Conservation (phyloP, 2,797 vertebrate genomes). For the Oophaga sylvatica region DNA sequence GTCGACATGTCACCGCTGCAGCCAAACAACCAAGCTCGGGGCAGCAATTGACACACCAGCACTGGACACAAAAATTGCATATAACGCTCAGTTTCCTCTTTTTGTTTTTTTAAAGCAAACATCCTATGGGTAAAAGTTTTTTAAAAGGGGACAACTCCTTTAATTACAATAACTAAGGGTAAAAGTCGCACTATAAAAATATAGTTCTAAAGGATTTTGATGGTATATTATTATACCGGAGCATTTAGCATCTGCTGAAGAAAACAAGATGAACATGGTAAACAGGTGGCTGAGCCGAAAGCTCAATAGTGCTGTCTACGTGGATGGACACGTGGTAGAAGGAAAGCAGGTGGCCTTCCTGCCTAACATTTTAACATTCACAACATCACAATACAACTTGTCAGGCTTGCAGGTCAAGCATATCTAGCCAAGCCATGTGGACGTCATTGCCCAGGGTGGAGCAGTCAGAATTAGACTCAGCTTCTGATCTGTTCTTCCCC, state of each 20-base stretch:
- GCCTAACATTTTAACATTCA: not conserved
- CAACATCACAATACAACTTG: not conserved
- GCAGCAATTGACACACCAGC: too few relatives aligned
- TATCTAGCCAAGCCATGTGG: constrained; percentile 26
- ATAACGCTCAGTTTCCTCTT: too few relatives aligned
- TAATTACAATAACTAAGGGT: not conserved
- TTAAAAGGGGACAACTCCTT: not conserved
- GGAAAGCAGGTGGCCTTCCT: constrained; percentile 3
- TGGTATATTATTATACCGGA: not conserved
- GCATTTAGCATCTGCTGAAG: not conserved
- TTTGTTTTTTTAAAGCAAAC: too few relatives aligned
- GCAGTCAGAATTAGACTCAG: not conserved
- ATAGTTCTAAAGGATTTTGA: not conserved
- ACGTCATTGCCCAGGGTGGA: constrained; percentile 12
- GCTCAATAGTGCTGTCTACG: not conserved
- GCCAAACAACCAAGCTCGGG: too few relatives aligned
- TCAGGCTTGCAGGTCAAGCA: constrained; percentile 31
- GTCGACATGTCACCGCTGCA: too few relatives aligned
- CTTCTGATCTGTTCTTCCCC: not conserved
- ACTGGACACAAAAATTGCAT: too few relatives aligned
- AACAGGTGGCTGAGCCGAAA: not conserved
- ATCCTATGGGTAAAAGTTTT: too few relatives aligned
- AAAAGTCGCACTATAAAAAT: not conserved
- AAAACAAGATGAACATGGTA: not conserved
- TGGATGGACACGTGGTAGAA: constrained; percentile 25